Conservation (phyloP, 2,888 invertebrate species). For the Eupelmus urozonus region DNA sequence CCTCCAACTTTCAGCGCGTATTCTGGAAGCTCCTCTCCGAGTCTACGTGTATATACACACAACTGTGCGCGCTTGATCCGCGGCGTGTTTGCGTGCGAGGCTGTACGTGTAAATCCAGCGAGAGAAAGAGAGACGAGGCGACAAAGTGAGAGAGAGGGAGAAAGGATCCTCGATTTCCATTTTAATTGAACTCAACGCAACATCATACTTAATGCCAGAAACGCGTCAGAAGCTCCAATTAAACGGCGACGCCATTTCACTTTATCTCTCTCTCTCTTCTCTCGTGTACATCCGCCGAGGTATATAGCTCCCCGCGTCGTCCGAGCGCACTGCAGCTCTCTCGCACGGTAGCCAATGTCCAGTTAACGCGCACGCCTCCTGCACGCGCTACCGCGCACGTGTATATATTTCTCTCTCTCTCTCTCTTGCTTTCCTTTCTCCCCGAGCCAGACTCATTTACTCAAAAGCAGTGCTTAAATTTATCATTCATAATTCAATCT, state of each 20-base stretch:
- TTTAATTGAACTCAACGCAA: slow-evolving; percentile 76
- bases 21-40: slow-evolving; percentile 46
- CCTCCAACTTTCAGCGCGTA: slow-evolving; percentile 41
- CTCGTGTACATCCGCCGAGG: slow-evolving; percentile 63
- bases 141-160: slow-evolving; percentile 46
- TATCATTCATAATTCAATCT: slow-evolving; percentile 32
- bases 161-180: slow-evolving; percentile 73
- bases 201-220: slow-evolving; percentile 76
- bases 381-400: not conserved
- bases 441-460: not conserved
- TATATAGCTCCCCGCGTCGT: slow-evolving; percentile 54
- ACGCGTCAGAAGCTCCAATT: slow-evolving; percentile 73
- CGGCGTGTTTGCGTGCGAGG: slow-evolving; percentile 5
- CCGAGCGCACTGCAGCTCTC: not conserved
- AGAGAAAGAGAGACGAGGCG: slow-evolving; percentile 36
- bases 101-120: slow-evolving; percentile 42
- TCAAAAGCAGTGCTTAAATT: not conserved
- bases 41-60: slow-evolving; percentile 9
- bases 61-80: not conserved
- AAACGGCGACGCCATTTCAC: slow-evolving; percentile 71
- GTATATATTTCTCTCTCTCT: no score
- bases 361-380: slow-evolving; percentile 23
- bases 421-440: not conserved
- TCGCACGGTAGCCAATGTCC: slow-evolving; percentile 32
- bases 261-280: no score